These are phyloP conservation scores for Nyctereutes procyonoides DNA, from an alignment of 2,113 vertebrate species.

Conservation along the genomic window DNA sequence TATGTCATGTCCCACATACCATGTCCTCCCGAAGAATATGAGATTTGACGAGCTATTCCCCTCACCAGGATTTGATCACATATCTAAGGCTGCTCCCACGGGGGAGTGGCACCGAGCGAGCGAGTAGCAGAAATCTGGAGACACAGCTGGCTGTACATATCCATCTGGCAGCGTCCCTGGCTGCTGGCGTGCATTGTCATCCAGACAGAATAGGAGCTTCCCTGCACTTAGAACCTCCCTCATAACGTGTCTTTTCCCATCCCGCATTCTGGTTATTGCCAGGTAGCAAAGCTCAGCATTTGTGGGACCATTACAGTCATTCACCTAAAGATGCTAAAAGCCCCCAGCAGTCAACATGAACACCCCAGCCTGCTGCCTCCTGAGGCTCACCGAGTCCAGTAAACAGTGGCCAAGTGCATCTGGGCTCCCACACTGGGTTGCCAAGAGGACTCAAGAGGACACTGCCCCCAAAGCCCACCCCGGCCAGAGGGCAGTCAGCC, in stretches of 20 bases:
- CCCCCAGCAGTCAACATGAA: rapidly evolving
- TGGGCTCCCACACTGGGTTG: background rate
- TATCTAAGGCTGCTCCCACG: rapidly evolving
- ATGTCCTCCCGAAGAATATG: background rate
- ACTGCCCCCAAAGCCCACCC: rapidly evolving
- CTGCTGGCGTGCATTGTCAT: background rate
- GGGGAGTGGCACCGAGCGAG: background rate
- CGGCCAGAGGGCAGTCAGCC: background rate
- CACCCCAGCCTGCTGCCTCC: background rate
- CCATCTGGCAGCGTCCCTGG: rapidly evolving
- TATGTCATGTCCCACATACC: rapidly evolving
- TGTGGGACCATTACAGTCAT: rapidly evolving
- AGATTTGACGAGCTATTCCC: background rate
- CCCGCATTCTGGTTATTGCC: background rate
- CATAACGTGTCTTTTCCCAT: rapidly evolving
- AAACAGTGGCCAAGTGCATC: no score
- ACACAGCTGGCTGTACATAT: background rate
- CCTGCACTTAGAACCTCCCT: background rate
- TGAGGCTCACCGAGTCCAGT: rapidly evolving
- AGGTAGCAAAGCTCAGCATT: background rate
- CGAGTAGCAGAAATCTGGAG: background rate
- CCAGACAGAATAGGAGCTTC: no score
- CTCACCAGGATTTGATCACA: no score
- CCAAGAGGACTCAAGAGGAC: background rate
- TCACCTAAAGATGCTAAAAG: background rate